These are phyloP conservation scores for Andrena praecox DNA, from an alignment of 2,888 invertebrate species.

Conservation along the genomic window DNA sequence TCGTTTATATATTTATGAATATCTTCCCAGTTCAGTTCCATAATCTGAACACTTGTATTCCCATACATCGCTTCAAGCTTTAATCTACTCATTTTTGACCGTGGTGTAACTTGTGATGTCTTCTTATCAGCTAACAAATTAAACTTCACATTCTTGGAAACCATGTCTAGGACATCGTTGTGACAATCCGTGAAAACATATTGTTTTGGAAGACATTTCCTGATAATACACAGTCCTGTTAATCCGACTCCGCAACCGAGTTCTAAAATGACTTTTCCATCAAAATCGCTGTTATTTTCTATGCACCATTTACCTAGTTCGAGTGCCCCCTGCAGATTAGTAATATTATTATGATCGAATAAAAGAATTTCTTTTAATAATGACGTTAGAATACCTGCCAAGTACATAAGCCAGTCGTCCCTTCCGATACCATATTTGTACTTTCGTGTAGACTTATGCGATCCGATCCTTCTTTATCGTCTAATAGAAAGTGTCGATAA, in stretches of 20 bases:
- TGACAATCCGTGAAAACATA: conserved; percentile 91
- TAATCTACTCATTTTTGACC: conserved; percentile 28
- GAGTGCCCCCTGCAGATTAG: conserved; percentile 88
- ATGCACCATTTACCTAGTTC: conserved; percentile 91
- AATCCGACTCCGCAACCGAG: conserved; percentile 92
- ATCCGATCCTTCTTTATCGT: conserved; percentile 80
- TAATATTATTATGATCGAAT: conserved; percentile 25
- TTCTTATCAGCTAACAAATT: conserved; percentile 85
- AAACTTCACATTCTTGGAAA: conserved; percentile 88
- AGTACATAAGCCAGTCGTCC: conserved; percentile 92
- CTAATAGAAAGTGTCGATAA: conserved; percentile 88
- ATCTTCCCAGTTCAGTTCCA: conserved; percentile 86
- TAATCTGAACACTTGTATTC: conserved; percentile 75
- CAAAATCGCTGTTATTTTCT: conserved; percentile 86
- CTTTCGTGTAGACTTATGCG: conserved; percentile 89
- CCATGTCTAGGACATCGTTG: conserved; percentile 87
- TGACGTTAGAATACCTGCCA: conserved; percentile 88
- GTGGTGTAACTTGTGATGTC: not conserved
- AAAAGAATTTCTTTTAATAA: not conserved
- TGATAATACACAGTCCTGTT: conserved; percentile 88
- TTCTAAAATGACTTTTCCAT: conserved; percentile 88
- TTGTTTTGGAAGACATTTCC: conserved; percentile 86
- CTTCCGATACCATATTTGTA: conserved; percentile 90
- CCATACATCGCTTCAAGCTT: conserved; percentile 62
- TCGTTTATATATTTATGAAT: conserved; percentile 78